phyloP scores from a whole-genome alignment of 1,140 invertebrate species.

The Brachionus rubens region DNA sequence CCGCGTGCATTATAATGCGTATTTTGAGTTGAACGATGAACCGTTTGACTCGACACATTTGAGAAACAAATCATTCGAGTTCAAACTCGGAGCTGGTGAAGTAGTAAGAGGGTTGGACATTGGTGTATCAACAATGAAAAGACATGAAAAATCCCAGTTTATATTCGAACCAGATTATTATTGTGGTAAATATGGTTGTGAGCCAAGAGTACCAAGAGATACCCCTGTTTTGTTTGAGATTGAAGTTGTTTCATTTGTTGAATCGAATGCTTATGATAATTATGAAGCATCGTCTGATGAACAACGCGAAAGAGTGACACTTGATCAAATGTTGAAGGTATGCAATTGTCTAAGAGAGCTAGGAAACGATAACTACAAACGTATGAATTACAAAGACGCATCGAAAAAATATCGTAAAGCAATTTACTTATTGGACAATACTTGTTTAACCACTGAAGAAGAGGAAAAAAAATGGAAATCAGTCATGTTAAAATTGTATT shows the following conservation, averaged over 20 bases:
- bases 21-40: conserved; percentile 46
- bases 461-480: neutral
- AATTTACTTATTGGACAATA: conserved; percentile 39
- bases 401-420: conserved; percentile 32
- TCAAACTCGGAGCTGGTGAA: conserved; percentile 2
- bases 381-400: conserved; percentile 22
- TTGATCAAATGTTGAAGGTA: conserved; percentile 39
- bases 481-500: conserved; percentile 18
- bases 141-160: conserved; percentile 41
- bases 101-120: conserved; percentile 23
- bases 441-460: neutral
- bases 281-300: neutral
- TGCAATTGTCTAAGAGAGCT: conserved; percentile 44
- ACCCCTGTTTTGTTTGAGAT: conserved; percentile 29
- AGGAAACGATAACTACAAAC: conserved; percentile 40
- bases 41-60: conserved; percentile 46
- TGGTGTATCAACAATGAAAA: conserved; percentile 34
- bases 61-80: conserved; percentile 27
- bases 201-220: conserved; percentile 40
- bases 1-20: conserved; percentile 44
- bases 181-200: conserved; percentile 45
- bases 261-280: conserved; percentile 5
- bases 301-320: neutral
- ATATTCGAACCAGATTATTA: conserved; percentile 35
- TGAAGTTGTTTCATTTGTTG: conserved; percentile 29